Base-by-base conservation (phyloP, 2,888 invertebrate species). In the Steinernema carpocapsae region DNA sequence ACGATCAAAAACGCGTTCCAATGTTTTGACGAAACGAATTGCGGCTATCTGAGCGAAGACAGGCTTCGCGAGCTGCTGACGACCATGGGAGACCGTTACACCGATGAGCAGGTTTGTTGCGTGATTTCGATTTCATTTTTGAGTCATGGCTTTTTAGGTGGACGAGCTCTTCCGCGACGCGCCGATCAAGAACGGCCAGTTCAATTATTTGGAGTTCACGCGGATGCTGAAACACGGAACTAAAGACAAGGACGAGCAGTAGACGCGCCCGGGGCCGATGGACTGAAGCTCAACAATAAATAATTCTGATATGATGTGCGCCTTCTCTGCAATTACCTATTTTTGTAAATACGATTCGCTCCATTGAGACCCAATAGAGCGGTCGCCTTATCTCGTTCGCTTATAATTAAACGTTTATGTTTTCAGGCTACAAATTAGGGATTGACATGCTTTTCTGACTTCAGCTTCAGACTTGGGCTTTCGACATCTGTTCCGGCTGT, bases 81-180 rank as follows among this genome's bases (percentile, higher is more conserved):
- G 2, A 94, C 96, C 0, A 97, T 97, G 96, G 81, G 86, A n/a
- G 86, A 86, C 70, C 82, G 86, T 72, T 86, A 85, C 79, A 83
- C 86, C 37, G 84, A 86, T 59, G 86, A 86, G 51, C 86, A 86
- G 79, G 83, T 83, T 1, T 17, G 19, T 26, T 42, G n/a, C n/a
- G n/a, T n/a, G n/a, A n/a, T n/a, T n/a, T n/a, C 24, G 45, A 6
- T 6, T 10, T 12, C 6, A 19, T 6, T 24, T 17, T 17, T 56
- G 29, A 70, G 4, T 72, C 70, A 24, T 45, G 24, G 32, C 12
- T 70, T 45, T 75, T 52, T 29, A 86, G 91, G 91, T 99, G 0
- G 99, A 99, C 88, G 97, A 97, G 89, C 96, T 99, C 94, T 94
- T 95, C 87, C 91, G 97, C 4, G 99, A 99, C 89, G 99, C 99